A percentile compares a stretch with the other conserved stretches of the same genome.
These are phyloP conservation scores for Ditylenchus dipsaci DNA, from an alignment of 1,140 invertebrate species.

Conservation along the genomic window DNA sequence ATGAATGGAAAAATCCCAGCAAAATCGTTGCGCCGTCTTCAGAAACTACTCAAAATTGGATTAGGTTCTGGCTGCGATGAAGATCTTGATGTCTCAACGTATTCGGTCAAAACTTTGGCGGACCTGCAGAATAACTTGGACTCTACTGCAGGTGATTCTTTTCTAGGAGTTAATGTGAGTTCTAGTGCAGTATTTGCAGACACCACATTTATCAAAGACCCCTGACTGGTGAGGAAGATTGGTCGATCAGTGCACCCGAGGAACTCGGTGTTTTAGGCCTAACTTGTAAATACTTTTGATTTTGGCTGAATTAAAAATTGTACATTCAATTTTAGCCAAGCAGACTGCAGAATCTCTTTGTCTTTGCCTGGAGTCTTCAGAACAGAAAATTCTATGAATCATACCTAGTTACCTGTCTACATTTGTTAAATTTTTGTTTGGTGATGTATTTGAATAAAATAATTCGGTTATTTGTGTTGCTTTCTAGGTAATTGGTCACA, in stretches of 20 bases:
- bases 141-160: neutral
- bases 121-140: conserved; percentile 13
- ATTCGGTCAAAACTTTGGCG: conserved; percentile 11
- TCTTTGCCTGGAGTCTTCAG: neutral
- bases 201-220: neutral
- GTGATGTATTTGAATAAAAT: too few relatives aligned
- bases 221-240: neutral
- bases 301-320: too few relatives aligned
- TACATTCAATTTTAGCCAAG: neutral
- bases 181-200: neutral
- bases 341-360: neutral
- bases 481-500: too few relatives aligned
- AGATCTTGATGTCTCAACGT: conserved; percentile 8
- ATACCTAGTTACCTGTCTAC: too few relatives aligned
- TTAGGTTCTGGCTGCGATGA: neutral
- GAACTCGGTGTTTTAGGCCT: neutral
- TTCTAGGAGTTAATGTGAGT: neutral
- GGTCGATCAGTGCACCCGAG: neutral
- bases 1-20: neutral
- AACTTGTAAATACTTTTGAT: too few relatives aligned
- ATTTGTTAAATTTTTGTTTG: too few relatives aligned
- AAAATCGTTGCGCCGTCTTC: neutral
- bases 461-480: too few relatives aligned
- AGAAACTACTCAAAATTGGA: conserved; percentile 15
- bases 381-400: neutral